phyloP scores from a whole-genome alignment of 92 coral and sea anemone genomes.

The Scolanthus callimorphus region DNA sequence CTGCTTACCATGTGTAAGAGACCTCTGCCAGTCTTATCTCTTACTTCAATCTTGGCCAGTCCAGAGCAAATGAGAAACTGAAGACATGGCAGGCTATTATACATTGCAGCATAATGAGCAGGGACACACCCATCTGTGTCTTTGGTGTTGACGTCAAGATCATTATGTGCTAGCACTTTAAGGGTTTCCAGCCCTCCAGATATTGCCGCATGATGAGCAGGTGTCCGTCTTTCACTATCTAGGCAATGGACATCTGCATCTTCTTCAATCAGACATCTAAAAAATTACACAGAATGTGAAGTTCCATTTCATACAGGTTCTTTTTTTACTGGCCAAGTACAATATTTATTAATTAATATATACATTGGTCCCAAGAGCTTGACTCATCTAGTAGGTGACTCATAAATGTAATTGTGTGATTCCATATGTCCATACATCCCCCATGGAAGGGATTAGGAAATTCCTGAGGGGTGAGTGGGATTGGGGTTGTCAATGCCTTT shows the following conservation, averaged over 20 bases:
- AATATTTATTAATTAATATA: too few species aligned
- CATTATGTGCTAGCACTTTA: slow-evolving; percentile 81
- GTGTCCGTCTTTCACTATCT: slow-evolving; percentile 79
- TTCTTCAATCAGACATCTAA: slow-evolving; percentile 75
- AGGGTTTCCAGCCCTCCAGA: slow-evolving; percentile 69
- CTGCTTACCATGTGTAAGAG: slow-evolving; percentile 69
- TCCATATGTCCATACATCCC: too few species aligned
- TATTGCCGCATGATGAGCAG: slow-evolving; percentile 84
- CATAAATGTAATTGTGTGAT: too few species aligned
- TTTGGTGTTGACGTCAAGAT: slow-evolving; percentile 75
- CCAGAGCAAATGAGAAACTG: slow-evolving; percentile 69
- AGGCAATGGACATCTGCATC: slow-evolving; percentile 51
- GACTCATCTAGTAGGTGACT: too few species aligned
- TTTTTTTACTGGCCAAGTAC: too few species aligned
- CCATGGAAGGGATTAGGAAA: too few species aligned
- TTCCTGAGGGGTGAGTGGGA: too few species aligned
- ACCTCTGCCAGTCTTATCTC: slow-evolving; percentile 74
- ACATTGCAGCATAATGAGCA: slow-evolving; percentile 79
- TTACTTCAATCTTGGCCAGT: slow-evolving; percentile 56
- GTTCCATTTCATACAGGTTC: too few species aligned
- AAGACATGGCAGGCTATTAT: slow-evolving; percentile 62
- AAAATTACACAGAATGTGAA: too few species aligned
- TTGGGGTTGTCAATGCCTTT: too few species aligned
- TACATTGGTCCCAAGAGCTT: too few species aligned
- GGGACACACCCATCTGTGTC: slow-evolving; percentile 75